These are phyloP conservation scores for Cydia fagiglandana DNA, from an alignment of 1,140 invertebrate species.

Conservation along the genomic window DNA sequence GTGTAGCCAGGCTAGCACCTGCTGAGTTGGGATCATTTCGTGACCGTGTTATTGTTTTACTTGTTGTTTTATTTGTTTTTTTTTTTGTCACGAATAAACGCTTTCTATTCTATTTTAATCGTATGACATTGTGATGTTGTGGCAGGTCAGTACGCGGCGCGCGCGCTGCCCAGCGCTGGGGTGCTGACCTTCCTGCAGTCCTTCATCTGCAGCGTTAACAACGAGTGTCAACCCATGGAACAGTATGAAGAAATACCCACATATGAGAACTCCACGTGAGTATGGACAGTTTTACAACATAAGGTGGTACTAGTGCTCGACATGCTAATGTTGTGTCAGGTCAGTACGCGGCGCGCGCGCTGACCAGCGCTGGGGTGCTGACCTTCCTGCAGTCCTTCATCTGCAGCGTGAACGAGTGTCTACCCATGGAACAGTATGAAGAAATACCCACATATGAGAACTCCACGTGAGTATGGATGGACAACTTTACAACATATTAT, in stretches of 20 bases:
- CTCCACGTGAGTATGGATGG: slow-evolving; percentile 80
- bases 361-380: slow-evolving; percentile 81
- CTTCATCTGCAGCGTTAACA: slow-evolving; percentile 83
- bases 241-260: slow-evolving; percentile 81
- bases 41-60: no score
- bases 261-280: slow-evolving; percentile 82
- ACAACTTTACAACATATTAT: no score
- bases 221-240: slow-evolving; percentile 80
- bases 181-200: slow-evolving; percentile 83
- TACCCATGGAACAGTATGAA: slow-evolving; percentile 79
- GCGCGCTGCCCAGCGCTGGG: slow-evolving; percentile 81
- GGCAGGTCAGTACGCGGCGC: slow-evolving; percentile 81
- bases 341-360: slow-evolving; percentile 82
- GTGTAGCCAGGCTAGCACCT: no score
- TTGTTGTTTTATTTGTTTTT: no score
- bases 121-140: not conserved
- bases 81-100: no score
- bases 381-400: slow-evolving; percentile 84
- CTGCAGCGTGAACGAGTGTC: slow-evolving; percentile 82
- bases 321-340: slow-evolving; percentile 58
- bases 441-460: slow-evolving; percentile 81
- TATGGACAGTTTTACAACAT: slow-evolving; percentile 2
- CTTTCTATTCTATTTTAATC: no score
- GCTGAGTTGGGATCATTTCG: no score
- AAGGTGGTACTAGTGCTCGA: no score